Base-by-base conservation (phyloP, 2,888 invertebrate species). In the Luperina nickerlii region DNA sequence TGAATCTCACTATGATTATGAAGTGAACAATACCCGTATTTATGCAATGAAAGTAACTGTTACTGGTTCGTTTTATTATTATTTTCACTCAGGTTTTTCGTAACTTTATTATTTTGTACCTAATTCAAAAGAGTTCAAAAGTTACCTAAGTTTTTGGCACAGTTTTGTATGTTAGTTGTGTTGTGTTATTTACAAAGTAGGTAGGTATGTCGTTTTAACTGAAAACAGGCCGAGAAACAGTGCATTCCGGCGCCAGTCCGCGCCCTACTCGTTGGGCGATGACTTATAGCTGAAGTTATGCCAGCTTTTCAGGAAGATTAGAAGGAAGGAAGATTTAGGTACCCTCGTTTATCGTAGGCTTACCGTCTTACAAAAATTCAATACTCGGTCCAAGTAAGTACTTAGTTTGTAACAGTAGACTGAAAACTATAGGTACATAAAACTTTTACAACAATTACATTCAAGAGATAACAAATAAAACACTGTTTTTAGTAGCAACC, bases 31-130 rank as follows among this genome's bases (percentile, higher is more conserved):
- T 94, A 94, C 92, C 83, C 77, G 89, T 90, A 91, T 96, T 95
- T 95, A 95, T 95, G 95, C 94, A 96, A 96, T 83, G 95, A 95
- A 96, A 96, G 95, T 95, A 92, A 95, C 91, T 91, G 92, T 94
- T 92, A 91, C 90, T 86, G 54, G 69, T 18, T 91, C 84, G 70
- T 80, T 78, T 88, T 90, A 87, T 90, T 87, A 87, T 87, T 77
- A 80, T 82, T 87, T 88, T 90, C 89, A 87, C 90, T 91, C 79
- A 82, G 83, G 84, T 84, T 89, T 85, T 84, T 86, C 79, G 82
- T 91, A 85, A 87, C 74, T 65, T 79, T 81, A 69, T 81, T 69
- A 80, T 82, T 89, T 87, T 79, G 85, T 87, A n/a, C n/a, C n/a
- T n/a, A 88, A 84, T 85, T 77, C 38, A 48, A 65, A 74, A 54